These are phyloP conservation scores for Eolophus roseicapilla DNA, from an alignment of 2,113 vertebrate genomes.

Conservation along the genomic window DNA sequence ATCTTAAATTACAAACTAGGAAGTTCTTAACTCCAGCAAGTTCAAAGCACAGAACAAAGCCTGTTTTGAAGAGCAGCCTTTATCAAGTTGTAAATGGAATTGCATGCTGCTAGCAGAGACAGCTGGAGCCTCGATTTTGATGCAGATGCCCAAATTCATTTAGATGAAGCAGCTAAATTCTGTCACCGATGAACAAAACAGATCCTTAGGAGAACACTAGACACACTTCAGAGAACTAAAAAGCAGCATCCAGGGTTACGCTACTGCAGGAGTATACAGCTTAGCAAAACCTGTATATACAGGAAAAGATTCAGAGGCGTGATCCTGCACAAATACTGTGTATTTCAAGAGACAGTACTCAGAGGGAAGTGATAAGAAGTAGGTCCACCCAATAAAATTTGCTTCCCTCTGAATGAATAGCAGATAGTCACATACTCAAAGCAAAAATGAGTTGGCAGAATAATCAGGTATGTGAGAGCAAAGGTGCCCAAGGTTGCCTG, in stretches of 20 bases:
- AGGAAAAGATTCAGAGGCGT: not conserved
- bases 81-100: not conserved
- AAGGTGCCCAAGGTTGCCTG: not conserved
- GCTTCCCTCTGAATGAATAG: not conserved
- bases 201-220: not conserved
- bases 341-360: not conserved
- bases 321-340: not conserved
- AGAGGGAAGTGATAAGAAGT: not conserved
- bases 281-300: not conserved
- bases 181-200: not conserved
- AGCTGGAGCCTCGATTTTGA: not conserved
- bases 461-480: not conserved
- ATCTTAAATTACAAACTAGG: not conserved
- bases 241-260: not conserved
- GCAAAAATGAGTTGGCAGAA: not conserved
- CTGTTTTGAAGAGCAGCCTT: not conserved
- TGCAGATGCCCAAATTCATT: not conserved
- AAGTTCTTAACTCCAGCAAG: not conserved
- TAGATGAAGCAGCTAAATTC: not conserved
- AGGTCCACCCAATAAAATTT: not conserved
- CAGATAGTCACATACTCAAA: not conserved
- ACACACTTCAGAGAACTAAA: not conserved
- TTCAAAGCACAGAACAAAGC: not conserved
- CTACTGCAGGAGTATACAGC: not conserved
- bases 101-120: not conserved